phyloP scores from a whole-genome alignment of 1,140 invertebrate genomes.

The Armadillidium nasatum region DNA sequence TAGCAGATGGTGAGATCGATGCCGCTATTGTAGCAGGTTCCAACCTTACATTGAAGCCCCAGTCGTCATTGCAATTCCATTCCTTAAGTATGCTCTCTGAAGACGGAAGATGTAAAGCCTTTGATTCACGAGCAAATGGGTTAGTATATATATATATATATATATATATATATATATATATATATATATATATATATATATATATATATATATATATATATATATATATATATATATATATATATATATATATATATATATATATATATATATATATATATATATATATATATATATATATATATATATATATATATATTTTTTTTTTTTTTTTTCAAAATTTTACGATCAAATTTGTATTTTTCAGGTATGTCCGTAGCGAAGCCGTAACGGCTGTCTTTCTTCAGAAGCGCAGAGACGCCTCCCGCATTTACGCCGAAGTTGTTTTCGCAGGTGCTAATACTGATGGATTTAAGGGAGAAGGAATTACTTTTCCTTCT shows the following conservation, averaged over 20 bases:
- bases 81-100: constrained; percentile 81
- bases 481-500: constrained; percentile 86
- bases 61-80: constrained; percentile 85
- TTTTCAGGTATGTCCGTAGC: constrained; percentile 84
- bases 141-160: neutral
- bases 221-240: neutral
- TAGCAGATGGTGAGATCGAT: constrained; percentile 60
- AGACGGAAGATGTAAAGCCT: constrained; percentile 87
- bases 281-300: no score
- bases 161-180: neutral
- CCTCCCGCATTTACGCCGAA: constrained; percentile 77
- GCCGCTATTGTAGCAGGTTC: constrained; percentile 84
- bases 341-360: no score
- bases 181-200: neutral
- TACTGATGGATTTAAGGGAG: constrained; percentile 81
- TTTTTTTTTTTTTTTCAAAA: no score
- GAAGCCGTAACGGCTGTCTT: constrained; percentile 78
- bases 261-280: no score
- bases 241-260: neutral
- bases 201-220: neutral
- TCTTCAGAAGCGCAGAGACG: constrained; percentile 69
- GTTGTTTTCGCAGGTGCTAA: constrained; percentile 81
- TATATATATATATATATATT: no score
- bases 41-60: constrained; percentile 80
- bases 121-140: constrained; percentile 71